Conservation (phyloP, 2,113 vertebrate species). For the Seriola aureovittata region DNA sequence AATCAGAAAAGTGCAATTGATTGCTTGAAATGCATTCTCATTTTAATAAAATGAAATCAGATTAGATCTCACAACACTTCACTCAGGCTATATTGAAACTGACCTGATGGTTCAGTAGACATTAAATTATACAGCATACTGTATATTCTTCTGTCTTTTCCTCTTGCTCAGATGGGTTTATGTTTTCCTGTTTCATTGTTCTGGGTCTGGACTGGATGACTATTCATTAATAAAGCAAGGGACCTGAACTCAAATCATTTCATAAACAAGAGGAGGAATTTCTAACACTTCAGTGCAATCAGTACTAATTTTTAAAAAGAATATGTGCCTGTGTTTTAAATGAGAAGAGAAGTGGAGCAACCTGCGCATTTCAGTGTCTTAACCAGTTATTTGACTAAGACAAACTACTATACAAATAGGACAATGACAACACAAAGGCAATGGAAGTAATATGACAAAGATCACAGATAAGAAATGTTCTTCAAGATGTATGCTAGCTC, state of each 20-base stretch:
- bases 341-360: constrained; percentile 49
- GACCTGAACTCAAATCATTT: constrained; percentile 15
- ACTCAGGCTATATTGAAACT: constrained; percentile 80
- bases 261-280: constrained; percentile 16
- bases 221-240: constrained; percentile 43
- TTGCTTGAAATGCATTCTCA: constrained; percentile 70
- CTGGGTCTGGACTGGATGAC: constrained; percentile 20
- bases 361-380: constrained; percentile 30
- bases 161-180: constrained; percentile 13
- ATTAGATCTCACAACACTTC: constrained; percentile 76
- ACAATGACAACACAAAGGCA: constrained; percentile 74
- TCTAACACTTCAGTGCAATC: constrained; percentile 14
- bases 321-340: not conserved
- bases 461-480: constrained; percentile 58
- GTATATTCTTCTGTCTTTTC: constrained; percentile 39
- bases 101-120: constrained; percentile 69
- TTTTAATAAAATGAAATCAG: constrained; percentile 79
- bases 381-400: constrained; percentile 68
- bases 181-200: constrained; percentile 40
- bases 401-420: constrained; percentile 69
- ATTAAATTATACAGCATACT: constrained; percentile 61
- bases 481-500: constrained; percentile 52
- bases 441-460: constrained; percentile 60
- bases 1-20: constrained; percentile 66
- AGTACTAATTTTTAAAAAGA: not conserved